Conservation (phyloP, 2,888 invertebrate species). For the Philereme transversata region DNA sequence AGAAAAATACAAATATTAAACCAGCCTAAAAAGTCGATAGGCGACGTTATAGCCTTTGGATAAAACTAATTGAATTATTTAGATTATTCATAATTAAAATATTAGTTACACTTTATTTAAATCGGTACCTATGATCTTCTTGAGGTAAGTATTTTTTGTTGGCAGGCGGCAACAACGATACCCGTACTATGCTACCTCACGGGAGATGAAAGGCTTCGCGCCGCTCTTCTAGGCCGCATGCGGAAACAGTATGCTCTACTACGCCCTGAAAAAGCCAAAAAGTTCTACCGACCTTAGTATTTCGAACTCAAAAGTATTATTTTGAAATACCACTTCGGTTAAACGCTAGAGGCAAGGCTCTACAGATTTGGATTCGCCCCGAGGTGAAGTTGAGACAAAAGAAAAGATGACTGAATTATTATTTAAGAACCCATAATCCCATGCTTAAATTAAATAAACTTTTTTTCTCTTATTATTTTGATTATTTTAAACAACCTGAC, state of each 20-base stretch:
- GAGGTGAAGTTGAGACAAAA: constrained; percentile 21
- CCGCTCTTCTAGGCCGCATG: constrained; percentile 79
- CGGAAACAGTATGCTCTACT: constrained; percentile 74
- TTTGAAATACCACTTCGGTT: constrained; percentile 19
- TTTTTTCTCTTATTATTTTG: not conserved
- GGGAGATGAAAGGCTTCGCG: constrained; percentile 73
- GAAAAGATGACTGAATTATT: constrained; percentile 14
- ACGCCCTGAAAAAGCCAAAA: constrained; percentile 66
- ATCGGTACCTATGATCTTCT: no score
- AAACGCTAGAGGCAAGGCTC: constrained; percentile 18
- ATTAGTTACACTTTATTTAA: no score
- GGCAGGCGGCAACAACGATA: constrained; percentile 76
- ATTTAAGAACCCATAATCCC: constrained; percentile 12
- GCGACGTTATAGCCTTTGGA: no score
- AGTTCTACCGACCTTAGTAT: constrained; percentile 39
- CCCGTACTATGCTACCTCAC: constrained; percentile 77
- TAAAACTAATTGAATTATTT: no score
- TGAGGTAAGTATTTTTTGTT: constrained; percentile 5
- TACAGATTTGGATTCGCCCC: constrained; percentile 19
- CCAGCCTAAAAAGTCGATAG: no score
- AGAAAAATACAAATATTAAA: no score
- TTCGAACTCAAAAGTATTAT: constrained; percentile 13
- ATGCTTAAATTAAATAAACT: constrained; percentile 10
- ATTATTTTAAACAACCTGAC: no score
- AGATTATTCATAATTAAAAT: no score